Evolutionary conservation across 92 coral and sea anemone genomes (phyloP).

Genomic region (Ricordea florida): DNA sequence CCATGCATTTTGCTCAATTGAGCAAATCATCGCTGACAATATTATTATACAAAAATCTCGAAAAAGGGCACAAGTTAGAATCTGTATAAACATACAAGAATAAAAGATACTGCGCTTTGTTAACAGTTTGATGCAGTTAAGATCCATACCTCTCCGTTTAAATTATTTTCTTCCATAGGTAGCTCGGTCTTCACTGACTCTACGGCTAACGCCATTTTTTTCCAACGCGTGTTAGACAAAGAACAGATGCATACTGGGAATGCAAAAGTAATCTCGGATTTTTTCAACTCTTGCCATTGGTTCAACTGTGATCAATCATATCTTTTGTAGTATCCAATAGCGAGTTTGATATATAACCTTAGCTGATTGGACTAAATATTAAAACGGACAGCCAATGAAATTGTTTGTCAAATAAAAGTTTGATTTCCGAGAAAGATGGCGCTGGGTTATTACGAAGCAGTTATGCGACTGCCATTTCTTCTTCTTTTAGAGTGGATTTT

Average conservation of each 20-base stretch:
- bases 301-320: not conserved
- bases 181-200: not conserved
- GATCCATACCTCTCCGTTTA: conserved; percentile 29
- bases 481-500: conserved; percentile 76
- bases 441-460: conserved; percentile 62
- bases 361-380: conserved; percentile 16
- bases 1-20: no score
- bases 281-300: conserved; percentile 30
- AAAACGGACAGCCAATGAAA: conserved; percentile 19
- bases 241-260: conserved; percentile 9
- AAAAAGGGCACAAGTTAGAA: no score
- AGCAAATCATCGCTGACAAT: no score
- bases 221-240: not conserved
- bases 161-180: conserved; percentile 11
- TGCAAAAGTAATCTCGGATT: not conserved
- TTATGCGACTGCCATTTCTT: conserved; percentile 88
- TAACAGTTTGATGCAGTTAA: no score
- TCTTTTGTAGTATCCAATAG: not conserved
- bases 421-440: conserved; percentile 58
- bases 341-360: not conserved
- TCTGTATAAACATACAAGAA: no score
- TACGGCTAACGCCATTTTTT: conserved; percentile 17
- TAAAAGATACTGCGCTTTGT: no score
- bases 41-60: no score
- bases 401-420: not conserved